Evolutionary conservation across 2,113 vertebrate genomes (phyloP).

Genomic region (Galemys pyrenaicus): DNA sequence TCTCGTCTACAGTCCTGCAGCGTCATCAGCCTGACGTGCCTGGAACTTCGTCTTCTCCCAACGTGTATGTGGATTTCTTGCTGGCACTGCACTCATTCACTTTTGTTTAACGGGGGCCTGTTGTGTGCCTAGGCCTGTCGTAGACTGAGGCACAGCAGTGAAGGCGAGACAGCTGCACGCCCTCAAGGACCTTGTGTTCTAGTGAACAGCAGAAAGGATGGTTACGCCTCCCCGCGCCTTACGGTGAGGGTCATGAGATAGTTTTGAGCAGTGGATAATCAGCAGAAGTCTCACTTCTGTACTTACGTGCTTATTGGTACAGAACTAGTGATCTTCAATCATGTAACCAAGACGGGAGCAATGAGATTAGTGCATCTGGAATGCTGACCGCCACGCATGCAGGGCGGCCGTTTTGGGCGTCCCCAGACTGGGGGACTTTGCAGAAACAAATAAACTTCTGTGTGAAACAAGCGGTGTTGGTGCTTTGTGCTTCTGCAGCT

Average conservation of each 20-base stretch:
- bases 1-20: not conserved
- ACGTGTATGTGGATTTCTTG: not conserved
- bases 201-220: not conserved
- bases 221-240: not conserved
- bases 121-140: not conserved
- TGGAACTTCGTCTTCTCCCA: not conserved
- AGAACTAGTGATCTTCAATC: not conserved
- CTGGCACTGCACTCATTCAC: not conserved
- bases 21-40: not conserved
- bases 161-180: not conserved
- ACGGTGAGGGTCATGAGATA: not conserved
- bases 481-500: conserved; percentile 11
- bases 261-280: not conserved
- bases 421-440: not conserved
- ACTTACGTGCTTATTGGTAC: not conserved
- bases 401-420: not conserved
- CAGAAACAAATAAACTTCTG: conserved; percentile 7
- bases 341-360: not conserved
- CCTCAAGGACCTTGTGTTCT: not conserved
- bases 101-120: not conserved
- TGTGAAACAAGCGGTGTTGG: not conserved
- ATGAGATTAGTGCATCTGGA: not conserved
- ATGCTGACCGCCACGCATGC: not conserved
- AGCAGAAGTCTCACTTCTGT: not conserved
- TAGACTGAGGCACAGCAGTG: not conserved